Conservation (phyloP, 2,797 vertebrate species). For the Bufotes viridis region DNA sequence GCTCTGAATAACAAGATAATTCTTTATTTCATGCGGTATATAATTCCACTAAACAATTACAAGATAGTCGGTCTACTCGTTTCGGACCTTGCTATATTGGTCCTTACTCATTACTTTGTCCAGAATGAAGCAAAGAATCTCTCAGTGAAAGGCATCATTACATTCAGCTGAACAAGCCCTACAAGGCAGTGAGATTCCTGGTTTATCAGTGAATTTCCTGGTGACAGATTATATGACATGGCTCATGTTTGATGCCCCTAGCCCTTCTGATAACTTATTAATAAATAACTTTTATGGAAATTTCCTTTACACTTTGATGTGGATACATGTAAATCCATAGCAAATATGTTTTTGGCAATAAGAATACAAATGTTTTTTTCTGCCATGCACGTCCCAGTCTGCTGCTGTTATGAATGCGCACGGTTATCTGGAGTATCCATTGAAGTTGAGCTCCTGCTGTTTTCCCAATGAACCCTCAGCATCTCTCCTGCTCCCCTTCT, state of each 20-base stretch:
- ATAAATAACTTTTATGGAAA: neutral
- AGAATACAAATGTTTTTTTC: neutral
- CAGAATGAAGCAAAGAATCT: too few species aligned
- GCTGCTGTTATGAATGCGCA: conserved; percentile 25
- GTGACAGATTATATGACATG: neutral
- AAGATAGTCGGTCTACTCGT: too few species aligned
- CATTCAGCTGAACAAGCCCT: too few species aligned
- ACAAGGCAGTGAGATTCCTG: too few species aligned
- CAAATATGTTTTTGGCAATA: neutral
- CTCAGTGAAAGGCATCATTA: too few species aligned
- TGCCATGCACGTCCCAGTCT: neutral
- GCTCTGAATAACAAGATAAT: too few species aligned
- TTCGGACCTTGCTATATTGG: too few species aligned
- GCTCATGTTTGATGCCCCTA: neutral
- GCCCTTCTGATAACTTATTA: neutral
- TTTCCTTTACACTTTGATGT: neutral
- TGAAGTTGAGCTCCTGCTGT: conserved; percentile 53
- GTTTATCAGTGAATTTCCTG: too few species aligned
- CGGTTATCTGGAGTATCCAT: conserved; percentile 35
- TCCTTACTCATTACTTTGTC: too few species aligned
- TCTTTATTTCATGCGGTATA: too few species aligned
- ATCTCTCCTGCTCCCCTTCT: neutral
- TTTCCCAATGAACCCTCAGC: conserved; percentile 41
- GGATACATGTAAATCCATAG: neutral
- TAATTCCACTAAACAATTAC: too few species aligned